Percentiles rank a stretch among this genome's conserved stretches.
Evolutionary conservation across 2,797 vertebrate species (phyloP).

Genomic region (Neosilurus mollespiculum): DNA sequence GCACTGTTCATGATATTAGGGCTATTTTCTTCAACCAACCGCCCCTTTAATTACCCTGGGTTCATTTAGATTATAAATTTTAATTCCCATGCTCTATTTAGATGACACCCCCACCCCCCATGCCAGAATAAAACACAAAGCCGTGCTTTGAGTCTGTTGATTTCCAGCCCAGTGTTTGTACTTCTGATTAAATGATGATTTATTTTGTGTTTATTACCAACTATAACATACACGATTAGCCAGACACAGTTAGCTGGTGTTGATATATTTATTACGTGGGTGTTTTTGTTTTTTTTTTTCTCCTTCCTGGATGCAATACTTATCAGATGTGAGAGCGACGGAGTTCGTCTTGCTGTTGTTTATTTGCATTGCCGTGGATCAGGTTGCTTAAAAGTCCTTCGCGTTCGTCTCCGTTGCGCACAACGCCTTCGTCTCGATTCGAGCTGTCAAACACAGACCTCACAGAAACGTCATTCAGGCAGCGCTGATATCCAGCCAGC

Average conservation of each 20-base stretch:
- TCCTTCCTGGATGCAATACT: neutral
- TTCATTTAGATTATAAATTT: no score
- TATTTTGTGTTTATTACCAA: constrained; percentile 32
- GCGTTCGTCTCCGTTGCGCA: constrained; percentile 6
- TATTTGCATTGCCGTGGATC: constrained; percentile 13
- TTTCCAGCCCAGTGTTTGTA: neutral
- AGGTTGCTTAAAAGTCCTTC: constrained; percentile 12
- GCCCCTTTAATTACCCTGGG: no score
- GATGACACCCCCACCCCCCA: neutral
- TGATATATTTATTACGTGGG: constrained; percentile 35
- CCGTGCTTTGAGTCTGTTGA: neutral
- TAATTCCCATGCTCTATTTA: no score
- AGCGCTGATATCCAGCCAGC: constrained; percentile 13
- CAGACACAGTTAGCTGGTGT: constrained; percentile 21
- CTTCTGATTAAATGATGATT: constrained; percentile 16
- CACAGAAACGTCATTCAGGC: neutral
- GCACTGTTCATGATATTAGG: no score
- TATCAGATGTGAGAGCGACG: constrained; percentile 4
- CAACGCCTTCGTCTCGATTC: neutral
- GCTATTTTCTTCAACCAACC: no score
- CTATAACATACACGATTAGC: constrained; percentile 14
- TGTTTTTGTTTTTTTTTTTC: constrained; percentile 6
- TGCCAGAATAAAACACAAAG: neutral
- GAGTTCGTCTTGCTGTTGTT: constrained; percentile 24
- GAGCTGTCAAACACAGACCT: neutral